phyloP scores from a whole-genome alignment of 1,140 invertebrate species.

The Ceratitis capitata region DNA sequence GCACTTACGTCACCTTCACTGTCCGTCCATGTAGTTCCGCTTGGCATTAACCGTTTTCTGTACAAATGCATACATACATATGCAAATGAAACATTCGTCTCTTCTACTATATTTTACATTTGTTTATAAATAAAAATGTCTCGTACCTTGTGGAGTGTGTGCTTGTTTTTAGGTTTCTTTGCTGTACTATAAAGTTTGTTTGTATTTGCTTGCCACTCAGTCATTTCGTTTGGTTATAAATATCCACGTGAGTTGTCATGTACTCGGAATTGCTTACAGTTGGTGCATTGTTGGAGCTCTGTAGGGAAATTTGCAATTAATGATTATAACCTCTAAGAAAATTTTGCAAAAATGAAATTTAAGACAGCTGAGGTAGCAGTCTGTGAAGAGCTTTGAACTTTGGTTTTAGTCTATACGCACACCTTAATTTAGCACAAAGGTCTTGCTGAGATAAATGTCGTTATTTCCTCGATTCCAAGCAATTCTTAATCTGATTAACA shows the following conservation, averaged over 20 bases:
- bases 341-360: no score
- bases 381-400: no score
- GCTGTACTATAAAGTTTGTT: not conserved
- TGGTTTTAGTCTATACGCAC: no score
- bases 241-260: not conserved
- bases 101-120: no score
- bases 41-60: slow-evolving; percentile 26
- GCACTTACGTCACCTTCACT: not conserved
- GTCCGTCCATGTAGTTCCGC: not conserved
- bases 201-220: not conserved
- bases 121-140: not conserved
- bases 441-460: no score
- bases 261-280: not conserved
- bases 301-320: not conserved
- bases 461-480: no score
- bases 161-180: not conserved
- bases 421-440: no score
- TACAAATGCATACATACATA: not conserved
- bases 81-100: not conserved
- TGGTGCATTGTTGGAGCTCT: not conserved
- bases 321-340: no score
- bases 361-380: no score
- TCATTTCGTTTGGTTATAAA: slow-evolving; percentile 7
- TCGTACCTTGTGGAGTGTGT: not conserved
- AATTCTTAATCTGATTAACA: no score